These are phyloP conservation scores for Stegastes partitus DNA, from an alignment of 2,113 vertebrate genomes.

Conservation along the genomic window DNA sequence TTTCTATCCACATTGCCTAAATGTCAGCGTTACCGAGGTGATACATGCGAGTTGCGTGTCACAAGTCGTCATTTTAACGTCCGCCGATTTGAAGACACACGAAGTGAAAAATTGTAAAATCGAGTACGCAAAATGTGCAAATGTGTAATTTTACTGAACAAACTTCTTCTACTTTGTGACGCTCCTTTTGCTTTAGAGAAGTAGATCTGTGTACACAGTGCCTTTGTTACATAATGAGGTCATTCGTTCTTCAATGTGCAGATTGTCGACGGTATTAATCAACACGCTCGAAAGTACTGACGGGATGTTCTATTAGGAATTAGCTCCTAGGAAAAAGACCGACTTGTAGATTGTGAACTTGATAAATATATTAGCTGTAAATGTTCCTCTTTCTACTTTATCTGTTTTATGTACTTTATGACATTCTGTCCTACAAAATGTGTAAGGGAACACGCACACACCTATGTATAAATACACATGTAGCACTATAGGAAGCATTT, in stretches of 20 bases:
- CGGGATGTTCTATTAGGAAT: not conserved
- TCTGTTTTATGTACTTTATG: conserved; percentile 16
- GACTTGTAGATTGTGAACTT: conserved; percentile 24
- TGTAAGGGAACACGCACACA: conserved; percentile 34
- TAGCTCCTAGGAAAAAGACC: conserved; percentile 15
- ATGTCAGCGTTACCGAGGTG: not conserved
- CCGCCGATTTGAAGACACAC: no score
- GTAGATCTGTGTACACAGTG: conserved; percentile 49
- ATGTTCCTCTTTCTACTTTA: conserved; percentile 18
- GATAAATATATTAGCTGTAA: conserved; percentile 16
- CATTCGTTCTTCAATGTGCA: conserved; percentile 5
- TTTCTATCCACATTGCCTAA: no score
- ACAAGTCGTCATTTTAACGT: no score
- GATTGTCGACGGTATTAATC: conserved; percentile 13
- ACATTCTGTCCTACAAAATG: conserved; percentile 25
- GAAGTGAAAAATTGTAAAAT: not conserved
- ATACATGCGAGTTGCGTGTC: no score
- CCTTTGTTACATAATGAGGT: conserved; percentile 57
- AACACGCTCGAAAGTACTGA: not conserved
- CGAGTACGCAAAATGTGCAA: not conserved
- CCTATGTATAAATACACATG: not conserved
- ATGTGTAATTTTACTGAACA: not conserved
- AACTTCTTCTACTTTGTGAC: not conserved
- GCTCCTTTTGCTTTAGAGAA: not conserved
- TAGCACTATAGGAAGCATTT: conserved; percentile 15